Evolutionary conservation across 2,113 vertebrate genomes (phyloP).

Genomic region (Xyliphius kryptos): DNA sequence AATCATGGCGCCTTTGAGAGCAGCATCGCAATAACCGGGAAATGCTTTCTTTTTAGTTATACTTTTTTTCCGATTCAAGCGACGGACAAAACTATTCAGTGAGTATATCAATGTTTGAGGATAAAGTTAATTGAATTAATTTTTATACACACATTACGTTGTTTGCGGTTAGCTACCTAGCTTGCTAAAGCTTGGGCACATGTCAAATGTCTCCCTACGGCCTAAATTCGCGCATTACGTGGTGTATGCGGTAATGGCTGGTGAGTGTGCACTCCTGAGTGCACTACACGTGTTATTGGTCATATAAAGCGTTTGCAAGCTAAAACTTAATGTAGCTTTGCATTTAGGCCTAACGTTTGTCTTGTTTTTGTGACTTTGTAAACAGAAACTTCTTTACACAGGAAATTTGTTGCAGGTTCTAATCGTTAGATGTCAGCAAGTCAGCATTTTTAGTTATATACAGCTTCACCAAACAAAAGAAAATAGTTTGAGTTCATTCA

Average conservation of each 20-base stretch:
- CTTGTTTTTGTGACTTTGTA: too few relatives aligned
- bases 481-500: too few relatives aligned
- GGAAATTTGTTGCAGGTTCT: too few relatives aligned
- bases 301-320: too few relatives aligned
- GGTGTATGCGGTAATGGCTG: not conserved
- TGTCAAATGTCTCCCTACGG: not conserved
- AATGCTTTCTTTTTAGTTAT: not conserved
- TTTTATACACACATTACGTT: not conserved
- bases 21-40: not conserved
- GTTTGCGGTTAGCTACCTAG: not conserved
- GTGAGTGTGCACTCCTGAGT: slow-evolving; percentile 8
- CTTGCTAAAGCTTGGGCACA: not conserved
- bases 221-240: not conserved
- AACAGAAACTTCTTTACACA: too few relatives aligned
- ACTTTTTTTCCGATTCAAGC: not conserved
- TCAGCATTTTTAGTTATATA: too few relatives aligned
- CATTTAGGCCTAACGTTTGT: too few relatives aligned
- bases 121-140: too few relatives aligned
- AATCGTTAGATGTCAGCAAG: too few relatives aligned
- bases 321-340: too few relatives aligned
- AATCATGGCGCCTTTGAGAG: not conserved
- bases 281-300: not conserved
- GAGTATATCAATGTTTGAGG: not conserved
- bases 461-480: too few relatives aligned
- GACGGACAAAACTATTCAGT: not conserved